These are phyloP conservation scores for Podarcis muralis DNA, from an alignment of 2,113 vertebrate genomes.

Conservation along the genomic window DNA sequence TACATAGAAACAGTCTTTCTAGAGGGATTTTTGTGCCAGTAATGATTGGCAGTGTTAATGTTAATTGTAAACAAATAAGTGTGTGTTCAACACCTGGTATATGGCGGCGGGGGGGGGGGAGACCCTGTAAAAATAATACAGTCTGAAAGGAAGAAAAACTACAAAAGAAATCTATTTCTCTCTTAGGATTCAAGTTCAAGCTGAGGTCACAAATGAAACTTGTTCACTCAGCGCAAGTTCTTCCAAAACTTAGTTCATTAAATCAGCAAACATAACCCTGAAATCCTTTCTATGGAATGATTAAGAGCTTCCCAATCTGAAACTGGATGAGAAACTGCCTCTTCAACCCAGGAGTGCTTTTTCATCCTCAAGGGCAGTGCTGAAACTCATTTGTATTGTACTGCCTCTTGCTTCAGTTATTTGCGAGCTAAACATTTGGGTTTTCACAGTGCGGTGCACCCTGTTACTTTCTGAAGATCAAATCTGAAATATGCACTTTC, in stretches of 20 bases:
- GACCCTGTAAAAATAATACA: background rate
- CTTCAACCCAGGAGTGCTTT: conserved; percentile 33
- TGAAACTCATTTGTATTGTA: conserved; percentile 15
- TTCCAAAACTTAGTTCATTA: conserved; percentile 14
- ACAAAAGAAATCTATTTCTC: background rate
- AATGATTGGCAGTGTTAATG: background rate
- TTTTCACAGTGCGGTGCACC: conserved; percentile 24
- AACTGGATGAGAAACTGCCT: conserved; percentile 28
- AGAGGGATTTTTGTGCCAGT: background rate
- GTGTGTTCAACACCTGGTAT: background rate
- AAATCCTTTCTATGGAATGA: background rate
- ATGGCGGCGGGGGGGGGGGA: background rate
- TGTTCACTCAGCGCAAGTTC: conserved; percentile 9
- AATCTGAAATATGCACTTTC: background rate
- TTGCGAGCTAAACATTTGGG: conserved; percentile 10
- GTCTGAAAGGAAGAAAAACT: background rate
- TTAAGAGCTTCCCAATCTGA: conserved; percentile 16
- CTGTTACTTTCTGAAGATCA: conserved; percentile 31
- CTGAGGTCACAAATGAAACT: background rate
- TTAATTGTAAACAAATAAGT: background rate
- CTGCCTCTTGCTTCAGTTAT: conserved; percentile 29
- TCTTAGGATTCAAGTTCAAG: conserved; percentile 20
- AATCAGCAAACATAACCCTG: conserved; percentile 13
- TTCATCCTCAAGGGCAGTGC: conserved; percentile 27
- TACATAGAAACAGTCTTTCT: background rate